Conservation (phyloP, 1,140 invertebrate genomes). For the Telenomus remus region DNA sequence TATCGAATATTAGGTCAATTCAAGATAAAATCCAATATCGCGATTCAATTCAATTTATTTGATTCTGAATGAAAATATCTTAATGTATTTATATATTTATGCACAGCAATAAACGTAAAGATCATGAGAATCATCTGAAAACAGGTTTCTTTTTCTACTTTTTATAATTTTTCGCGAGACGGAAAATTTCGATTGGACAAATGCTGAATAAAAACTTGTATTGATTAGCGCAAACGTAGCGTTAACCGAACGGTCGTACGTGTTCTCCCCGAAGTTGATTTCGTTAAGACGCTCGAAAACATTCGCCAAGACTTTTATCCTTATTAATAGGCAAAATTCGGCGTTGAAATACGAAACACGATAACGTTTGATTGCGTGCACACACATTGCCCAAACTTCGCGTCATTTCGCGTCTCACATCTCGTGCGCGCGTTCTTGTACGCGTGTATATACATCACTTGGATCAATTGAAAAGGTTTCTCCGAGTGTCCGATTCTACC, state of each 20-base stretch:
- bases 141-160: too few relatives aligned
- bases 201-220: too few relatives aligned
- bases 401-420: neutral
- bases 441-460: neutral
- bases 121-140: too few relatives aligned
- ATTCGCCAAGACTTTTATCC: slow-evolving; percentile 3
- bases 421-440: neutral
- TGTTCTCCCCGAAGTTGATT: neutral
- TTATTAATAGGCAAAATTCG: neutral
- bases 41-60: too few relatives aligned
- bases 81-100: too few relatives aligned
- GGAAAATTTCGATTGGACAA: too few relatives aligned
- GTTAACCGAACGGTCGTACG: neutral
- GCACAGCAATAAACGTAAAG: too few relatives aligned
- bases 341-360: neutral
- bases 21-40: too few relatives aligned
- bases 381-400: neutral
- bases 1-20: too few relatives aligned
- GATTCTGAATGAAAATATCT: too few relatives aligned
- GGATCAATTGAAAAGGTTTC: slow-evolving; percentile 41
- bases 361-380: slow-evolving; percentile 1
- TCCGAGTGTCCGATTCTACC: slow-evolving; percentile 47
- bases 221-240: neutral
- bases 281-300: neutral
- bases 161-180: too few relatives aligned